Evolutionary conservation across 2,888 invertebrate genomes (phyloP), one percentile per base, ranked within the genome.

Genomic region (Dryobota labecula): DNA sequence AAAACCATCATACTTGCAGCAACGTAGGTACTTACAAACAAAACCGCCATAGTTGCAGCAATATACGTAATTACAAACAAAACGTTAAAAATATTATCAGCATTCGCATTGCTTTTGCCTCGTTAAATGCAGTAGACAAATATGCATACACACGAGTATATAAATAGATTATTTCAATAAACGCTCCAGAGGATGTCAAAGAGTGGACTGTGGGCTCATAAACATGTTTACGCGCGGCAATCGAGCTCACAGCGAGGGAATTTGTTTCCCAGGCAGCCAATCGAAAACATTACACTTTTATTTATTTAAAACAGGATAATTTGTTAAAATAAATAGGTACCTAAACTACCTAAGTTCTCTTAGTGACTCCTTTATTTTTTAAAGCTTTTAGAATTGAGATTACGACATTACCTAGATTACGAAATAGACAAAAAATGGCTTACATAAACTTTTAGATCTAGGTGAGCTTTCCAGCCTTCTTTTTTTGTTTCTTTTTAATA

Each of bases 121-220:
- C 64, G 61, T 67, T 73, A 64, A 64, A 78, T 65, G 61, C 74
- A 69, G 61, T 73, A 65, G 58, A 78, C 64, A 73, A 74, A 82
- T 80, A 63, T 69, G 45, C 38, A 85, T 76, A 82, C 54, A 78
- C 74, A 80, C 79, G 76, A 80, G 76, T 78, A 81, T 82, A 81
- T 86, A 86, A 86, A 86, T 86, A 86, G 76, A 78, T 73, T 85
- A 78, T 84, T 80, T 75, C 76, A 83, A 82, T 83, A 84, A 80
- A 88, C 85, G 82, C 76, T 80, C 77, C 80, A 75, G 70, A 77
- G 81, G 83, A 84, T 87, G 84, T 87, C 84, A 87, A 83, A 85
- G 84, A 87, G 81, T 82, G 73, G 76, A 72, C 78, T 56, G 80
- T 73, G 63, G 67, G 72, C 82, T 76, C 84, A 86, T 86, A 86